Base-by-base conservation (phyloP, 2,113 vertebrate genomes). In the Clupea harengus region DNA sequence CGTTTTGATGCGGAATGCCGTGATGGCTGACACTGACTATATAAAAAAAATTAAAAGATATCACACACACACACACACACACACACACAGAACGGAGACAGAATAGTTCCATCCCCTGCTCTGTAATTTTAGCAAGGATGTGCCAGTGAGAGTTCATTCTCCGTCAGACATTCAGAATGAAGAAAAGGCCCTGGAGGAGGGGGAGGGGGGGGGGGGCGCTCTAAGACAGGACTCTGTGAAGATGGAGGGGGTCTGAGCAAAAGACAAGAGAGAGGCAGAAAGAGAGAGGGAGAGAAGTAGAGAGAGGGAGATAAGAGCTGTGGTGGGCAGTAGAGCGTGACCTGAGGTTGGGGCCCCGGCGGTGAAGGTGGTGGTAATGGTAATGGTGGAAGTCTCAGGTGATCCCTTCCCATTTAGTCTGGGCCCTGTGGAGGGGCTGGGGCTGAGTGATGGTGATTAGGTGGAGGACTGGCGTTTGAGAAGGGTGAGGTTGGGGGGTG, bases 391-490 rank as follows among this genome's bases (percentile, higher is more conserved):
- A 95, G 96, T 96, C 95, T 95, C 94, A 95, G 95, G 95, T 95
- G 96, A 96, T 95, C 93, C 93, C 95, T 95, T 95, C 95, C 95
- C 94, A 95, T 95, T 94, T 95, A 95, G 95, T 95, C 95, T 95
- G 96, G 94, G 39, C 20, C 94, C 95, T 94, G 95, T 96, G 96
- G 81, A 67, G 96, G 93, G 89, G 94, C 90, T 81, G 92, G 91
- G 90, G 4, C 93, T 95, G 95, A 96, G 93, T 95, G 96, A 96
- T 96, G 95, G 95, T 96, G 95, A 96, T 96, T 96, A 96, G 95
- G 95, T 95, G 94, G 95, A 95, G 95, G 95, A 95, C 95, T 94
- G 95, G 92, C 94, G 95, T 95, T 94, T 94, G 93, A 94, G 96
- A 96, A 15, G 7, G 28, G 25, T 2, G 25, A 9, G 25, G 22